A percentile compares a stretch with the other conserved stretches of the same genome.
These are phyloP conservation scores for Scaptomyza polygonia DNA, from an alignment of 2,888 invertebrate genomes.

Conservation along the genomic window DNA sequence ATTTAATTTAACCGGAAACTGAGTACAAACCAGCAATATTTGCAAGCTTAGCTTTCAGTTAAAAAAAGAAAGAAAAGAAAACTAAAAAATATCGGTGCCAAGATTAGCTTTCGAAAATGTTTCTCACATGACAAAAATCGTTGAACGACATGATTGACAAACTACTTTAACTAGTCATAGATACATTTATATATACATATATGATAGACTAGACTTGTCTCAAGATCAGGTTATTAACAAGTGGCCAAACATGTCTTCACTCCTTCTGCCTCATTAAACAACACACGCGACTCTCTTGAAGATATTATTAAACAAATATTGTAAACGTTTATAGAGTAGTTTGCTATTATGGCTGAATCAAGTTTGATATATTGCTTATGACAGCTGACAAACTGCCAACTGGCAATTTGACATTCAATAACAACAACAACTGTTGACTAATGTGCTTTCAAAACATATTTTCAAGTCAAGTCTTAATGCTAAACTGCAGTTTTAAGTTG, in stretches of 20 bases:
- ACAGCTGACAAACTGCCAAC: constrained; percentile 51
- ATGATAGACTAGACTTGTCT: not conserved
- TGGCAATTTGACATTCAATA: constrained; percentile 6
- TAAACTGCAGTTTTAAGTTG: constrained; percentile 11
- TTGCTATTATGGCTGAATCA: constrained; percentile 34
- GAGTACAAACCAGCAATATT: constrained; percentile 43
- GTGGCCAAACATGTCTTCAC: constrained; percentile 58
- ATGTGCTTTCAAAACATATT: constrained; percentile 11
- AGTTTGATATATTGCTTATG: constrained; percentile 58
- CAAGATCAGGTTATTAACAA: constrained; percentile 54
- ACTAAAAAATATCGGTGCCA: not conserved
- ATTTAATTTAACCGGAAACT: constrained; percentile 64
- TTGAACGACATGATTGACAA: constrained; percentile 52
- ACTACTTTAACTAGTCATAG: constrained; percentile 54
- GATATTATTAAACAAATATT: constrained; percentile 52
- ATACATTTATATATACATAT: constrained; percentile 26
- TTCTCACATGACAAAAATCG: not conserved
- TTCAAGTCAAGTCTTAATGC: constrained; percentile 22
- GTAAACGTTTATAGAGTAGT: constrained; percentile 8
- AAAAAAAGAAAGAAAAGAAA: not conserved
- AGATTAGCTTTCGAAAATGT: constrained; percentile 18
- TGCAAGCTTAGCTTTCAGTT: constrained; percentile 4
- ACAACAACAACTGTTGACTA: constrained; percentile 30
- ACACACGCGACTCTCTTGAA: constrained; percentile 27
- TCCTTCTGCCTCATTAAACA: constrained; percentile 3